Percentiles rank a stretch among this genome's conserved stretches.
These are phyloP conservation scores for Drosophila yakuba DNA, from an alignment of 1,140 invertebrate genomes.

Conservation along the genomic window DNA sequence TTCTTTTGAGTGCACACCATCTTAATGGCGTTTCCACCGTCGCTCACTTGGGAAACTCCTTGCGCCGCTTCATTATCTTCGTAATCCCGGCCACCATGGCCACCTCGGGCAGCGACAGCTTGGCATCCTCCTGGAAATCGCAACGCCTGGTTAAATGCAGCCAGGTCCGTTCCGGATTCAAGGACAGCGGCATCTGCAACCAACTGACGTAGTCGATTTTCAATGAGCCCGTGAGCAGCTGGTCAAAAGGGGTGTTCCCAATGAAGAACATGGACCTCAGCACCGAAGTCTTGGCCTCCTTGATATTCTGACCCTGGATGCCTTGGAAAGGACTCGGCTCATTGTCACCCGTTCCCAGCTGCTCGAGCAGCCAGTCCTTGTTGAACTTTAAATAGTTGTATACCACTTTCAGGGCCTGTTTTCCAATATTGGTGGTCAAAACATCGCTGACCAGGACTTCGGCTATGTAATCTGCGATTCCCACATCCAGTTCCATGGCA, in stretches of 20 bases:
- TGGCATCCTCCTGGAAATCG: slow-evolving; percentile 85
- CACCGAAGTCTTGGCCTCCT: slow-evolving; percentile 86
- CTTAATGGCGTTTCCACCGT: slow-evolving; percentile 46
- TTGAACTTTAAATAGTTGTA: slow-evolving; percentile 89
- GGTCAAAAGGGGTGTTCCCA: slow-evolving; percentile 89
- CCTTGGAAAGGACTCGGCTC: slow-evolving; percentile 77
- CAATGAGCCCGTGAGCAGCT: slow-evolving; percentile 86
- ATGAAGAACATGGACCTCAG: slow-evolving; percentile 92
- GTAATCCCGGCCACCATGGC: slow-evolving; percentile 83
- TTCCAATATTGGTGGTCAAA: slow-evolving; percentile 85
- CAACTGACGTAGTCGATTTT: slow-evolving; percentile 86
- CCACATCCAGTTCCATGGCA: slow-evolving; percentile 84
- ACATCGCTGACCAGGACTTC: slow-evolving; percentile 86
- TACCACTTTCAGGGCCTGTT: slow-evolving; percentile 86
- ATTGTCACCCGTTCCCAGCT: slow-evolving; percentile 85
- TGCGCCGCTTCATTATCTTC: slow-evolving; percentile 79
- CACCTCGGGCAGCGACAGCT: slow-evolving; percentile 80
- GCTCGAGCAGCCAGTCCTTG: slow-evolving; percentile 88
- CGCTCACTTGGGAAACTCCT: slow-evolving; percentile 67
- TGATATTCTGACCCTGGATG: slow-evolving; percentile 84
- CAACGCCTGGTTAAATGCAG: slow-evolving; percentile 85
- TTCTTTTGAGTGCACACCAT: slow-evolving; percentile 6
- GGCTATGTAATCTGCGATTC: slow-evolving; percentile 85
- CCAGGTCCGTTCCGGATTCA: slow-evolving; percentile 86
- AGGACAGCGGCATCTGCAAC: slow-evolving; percentile 86